Percentiles rank a stretch among this genome's conserved stretches.
phyloP scores from a whole-genome alignment of 2,113 vertebrate species.

The Prinia subflava region DNA sequence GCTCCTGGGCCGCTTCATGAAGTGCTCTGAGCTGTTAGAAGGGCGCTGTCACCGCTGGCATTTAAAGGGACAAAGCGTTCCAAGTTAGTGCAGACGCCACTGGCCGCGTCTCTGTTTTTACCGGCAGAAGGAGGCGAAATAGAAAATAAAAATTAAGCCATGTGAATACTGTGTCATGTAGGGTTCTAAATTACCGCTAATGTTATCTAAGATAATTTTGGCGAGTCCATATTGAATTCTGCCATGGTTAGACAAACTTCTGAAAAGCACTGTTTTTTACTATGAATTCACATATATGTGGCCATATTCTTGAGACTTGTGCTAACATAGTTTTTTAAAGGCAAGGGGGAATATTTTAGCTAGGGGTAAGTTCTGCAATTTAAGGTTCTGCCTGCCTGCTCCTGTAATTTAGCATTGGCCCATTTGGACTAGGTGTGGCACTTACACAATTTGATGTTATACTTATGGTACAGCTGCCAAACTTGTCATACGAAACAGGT shows the following conservation, averaged over 20 bases:
- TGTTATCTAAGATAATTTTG: neutral
- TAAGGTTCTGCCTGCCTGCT: neutral
- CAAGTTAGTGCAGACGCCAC: neutral
- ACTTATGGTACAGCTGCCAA: neutral
- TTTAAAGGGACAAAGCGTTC: neutral
- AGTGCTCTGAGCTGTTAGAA: neutral
- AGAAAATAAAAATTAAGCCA: neutral
- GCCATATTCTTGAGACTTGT: too few species aligned
- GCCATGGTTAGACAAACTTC: neutral
- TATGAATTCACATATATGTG: fast-evolving
- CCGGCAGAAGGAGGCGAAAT: neutral
- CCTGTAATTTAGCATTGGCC: neutral
- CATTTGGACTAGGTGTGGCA: neutral
- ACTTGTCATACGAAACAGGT: neutral
- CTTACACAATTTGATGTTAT: neutral
- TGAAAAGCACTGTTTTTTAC: neutral
- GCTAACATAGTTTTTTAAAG: neutral
- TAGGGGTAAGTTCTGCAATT: neutral
- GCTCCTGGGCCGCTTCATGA: neutral
- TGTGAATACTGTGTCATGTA: too few species aligned
- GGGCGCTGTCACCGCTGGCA: neutral
- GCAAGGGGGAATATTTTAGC: fast-evolving
- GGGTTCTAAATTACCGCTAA: neutral
- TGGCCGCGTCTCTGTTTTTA: neutral
- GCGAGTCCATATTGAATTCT: fast-evolving